Percentiles rank a stretch among this genome's conserved stretches.
Evolutionary conservation across 2,113 vertebrate species (phyloP).

Genomic region (Phylloscopus trochilus): DNA sequence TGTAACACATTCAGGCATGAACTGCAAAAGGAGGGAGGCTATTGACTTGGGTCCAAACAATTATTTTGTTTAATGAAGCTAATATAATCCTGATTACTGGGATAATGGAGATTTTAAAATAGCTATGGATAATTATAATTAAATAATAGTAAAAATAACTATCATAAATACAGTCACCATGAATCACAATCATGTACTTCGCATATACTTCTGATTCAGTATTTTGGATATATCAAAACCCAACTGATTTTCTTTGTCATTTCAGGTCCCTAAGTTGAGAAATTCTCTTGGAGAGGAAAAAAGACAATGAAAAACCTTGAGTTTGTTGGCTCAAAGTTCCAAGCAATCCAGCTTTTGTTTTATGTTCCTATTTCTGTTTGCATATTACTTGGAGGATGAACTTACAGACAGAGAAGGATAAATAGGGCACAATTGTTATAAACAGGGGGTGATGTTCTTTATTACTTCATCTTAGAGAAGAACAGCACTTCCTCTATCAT

Average conservation of each 20-base stretch:
- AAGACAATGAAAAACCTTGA: not conserved
- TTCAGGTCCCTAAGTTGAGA: not conserved
- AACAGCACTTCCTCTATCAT: not conserved
- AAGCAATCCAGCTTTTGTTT: not conserved
- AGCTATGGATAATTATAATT: not conserved
- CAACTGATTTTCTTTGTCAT: not conserved
- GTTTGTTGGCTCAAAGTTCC: not conserved
- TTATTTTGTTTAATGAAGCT: not conserved
- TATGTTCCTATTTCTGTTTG: not conserved
- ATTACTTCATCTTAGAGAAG: not conserved
- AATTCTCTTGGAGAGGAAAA: not conserved
- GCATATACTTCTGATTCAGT: not conserved
- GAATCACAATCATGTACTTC: not conserved
- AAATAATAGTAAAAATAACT: not conserved
- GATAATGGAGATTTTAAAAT: not conserved
- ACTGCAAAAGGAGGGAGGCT: not conserved
- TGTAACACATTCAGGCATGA: not conserved
- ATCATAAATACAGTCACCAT: not conserved
- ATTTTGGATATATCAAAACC: not conserved
- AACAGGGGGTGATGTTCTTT: not conserved
- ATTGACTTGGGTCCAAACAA: not conserved
- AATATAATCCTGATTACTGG: not conserved
- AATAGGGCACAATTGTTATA: not conserved
- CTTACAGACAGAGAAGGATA: not conserved
- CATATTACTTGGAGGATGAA: not conserved